These are phyloP conservation scores for Zaprionus davidi DNA, from an alignment of 1,140 invertebrate genomes.

Conservation along the genomic window DNA sequence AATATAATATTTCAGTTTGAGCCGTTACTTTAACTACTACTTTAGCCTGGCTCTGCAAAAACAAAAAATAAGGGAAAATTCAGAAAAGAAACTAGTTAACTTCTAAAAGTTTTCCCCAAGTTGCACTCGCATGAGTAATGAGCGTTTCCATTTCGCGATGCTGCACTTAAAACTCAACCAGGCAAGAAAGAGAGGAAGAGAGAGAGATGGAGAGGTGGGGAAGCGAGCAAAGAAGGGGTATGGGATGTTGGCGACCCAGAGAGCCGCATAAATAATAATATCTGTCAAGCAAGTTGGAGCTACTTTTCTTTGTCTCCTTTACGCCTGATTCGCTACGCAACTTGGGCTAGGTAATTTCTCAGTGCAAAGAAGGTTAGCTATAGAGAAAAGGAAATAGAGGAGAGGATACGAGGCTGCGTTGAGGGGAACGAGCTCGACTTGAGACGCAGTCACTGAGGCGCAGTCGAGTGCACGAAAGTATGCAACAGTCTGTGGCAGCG, in stretches of 20 bases:
- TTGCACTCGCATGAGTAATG: constrained; percentile 51
- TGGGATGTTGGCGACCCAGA: constrained; percentile 29
- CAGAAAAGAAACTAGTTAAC: constrained; percentile 38
- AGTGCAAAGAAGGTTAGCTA: constrained; percentile 1
- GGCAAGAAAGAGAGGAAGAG: constrained; percentile 4
- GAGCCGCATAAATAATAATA: constrained; percentile 71
- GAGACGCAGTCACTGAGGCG: constrained; percentile 38
- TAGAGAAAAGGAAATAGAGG: not conserved
- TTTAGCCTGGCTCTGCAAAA: not conserved
- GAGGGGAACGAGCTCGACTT: not conserved
- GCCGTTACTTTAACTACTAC: constrained; percentile 2
- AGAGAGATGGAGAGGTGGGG: not conserved
- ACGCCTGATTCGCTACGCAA: constrained; percentile 72
- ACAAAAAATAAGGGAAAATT: not conserved
- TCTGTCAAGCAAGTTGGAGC: constrained; percentile 58
- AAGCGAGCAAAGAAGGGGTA: not conserved
- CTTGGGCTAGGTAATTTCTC: constrained; percentile 67
- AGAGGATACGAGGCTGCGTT: not conserved
- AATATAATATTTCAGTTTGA: not conserved
- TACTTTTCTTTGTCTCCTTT: constrained; percentile 65
- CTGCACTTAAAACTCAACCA: constrained; percentile 49
- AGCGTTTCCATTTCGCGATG: constrained; percentile 49
- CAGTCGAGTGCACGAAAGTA: constrained; percentile 60
- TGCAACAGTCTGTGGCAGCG: constrained; percentile 64
- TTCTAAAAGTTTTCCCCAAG: constrained; percentile 44